These are phyloP conservation scores for Geopemphigus sp. DNA, from an alignment of 1,140 invertebrate species.

Conservation along the genomic window DNA sequence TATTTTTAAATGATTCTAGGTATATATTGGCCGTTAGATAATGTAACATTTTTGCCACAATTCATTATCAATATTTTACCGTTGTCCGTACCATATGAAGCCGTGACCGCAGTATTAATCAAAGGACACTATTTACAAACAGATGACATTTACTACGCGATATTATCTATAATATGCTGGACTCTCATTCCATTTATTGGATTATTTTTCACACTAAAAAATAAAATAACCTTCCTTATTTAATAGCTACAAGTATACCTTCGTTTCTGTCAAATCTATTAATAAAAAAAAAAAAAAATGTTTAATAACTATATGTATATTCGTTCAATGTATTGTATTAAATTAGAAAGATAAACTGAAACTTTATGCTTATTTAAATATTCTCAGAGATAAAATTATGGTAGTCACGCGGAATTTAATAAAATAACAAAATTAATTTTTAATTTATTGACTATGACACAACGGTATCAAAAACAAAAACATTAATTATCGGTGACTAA, in stretches of 20 bases:
- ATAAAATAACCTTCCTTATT: not conserved
- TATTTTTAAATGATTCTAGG: slow-evolving; percentile 7
- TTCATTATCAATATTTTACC: not conserved
- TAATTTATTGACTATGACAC: no score
- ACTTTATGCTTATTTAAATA: no score
- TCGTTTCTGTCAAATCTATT: no score
- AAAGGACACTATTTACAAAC: not conserved
- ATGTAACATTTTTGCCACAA: not conserved
- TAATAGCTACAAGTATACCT: not conserved
- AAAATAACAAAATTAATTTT: no score
- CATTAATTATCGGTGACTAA: no score
- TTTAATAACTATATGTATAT: no score
- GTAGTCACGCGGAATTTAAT: no score
- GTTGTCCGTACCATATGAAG: not conserved
- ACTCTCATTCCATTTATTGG: not conserved
- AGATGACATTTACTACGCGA: not conserved
- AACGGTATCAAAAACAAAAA: no score
- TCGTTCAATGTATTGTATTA: no score
- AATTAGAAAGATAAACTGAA: no score
- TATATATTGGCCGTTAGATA: slow-evolving; percentile 4
- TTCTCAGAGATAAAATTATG: no score
- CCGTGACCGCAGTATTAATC: not conserved
- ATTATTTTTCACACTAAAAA: not conserved
- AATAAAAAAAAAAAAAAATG: no score
- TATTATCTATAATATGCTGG: not conserved